These are phyloP conservation scores for Lates calcarifer DNA, from an alignment of 2,113 vertebrate species.

Conservation along the genomic window DNA sequence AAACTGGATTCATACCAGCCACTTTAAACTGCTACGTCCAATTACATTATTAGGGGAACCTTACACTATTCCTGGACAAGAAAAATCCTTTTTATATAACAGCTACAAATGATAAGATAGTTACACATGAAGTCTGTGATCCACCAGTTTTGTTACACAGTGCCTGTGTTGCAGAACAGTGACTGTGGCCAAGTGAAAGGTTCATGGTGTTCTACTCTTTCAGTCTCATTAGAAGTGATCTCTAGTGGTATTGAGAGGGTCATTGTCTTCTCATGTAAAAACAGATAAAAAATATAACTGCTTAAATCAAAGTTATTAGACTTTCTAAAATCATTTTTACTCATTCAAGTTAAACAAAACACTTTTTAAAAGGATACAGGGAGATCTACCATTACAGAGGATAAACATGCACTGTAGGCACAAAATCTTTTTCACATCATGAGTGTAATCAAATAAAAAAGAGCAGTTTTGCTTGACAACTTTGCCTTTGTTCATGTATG, in stretches of 20 bases:
- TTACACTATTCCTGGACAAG: too few relatives aligned
- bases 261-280: not conserved
- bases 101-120: not conserved
- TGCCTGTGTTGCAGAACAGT: too few relatives aligned
- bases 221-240: not conserved
- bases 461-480: not conserved
- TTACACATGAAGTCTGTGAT: too few relatives aligned
- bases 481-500: not conserved
- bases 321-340: not conserved
- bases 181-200: too few relatives aligned
- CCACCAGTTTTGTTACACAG: too few relatives aligned
- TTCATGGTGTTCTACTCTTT: not conserved
- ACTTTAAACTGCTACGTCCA: too few relatives aligned
- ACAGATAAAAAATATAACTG: not conserved
- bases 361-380: not conserved
- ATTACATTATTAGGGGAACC: too few relatives aligned
- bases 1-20: too few relatives aligned
- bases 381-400: not conserved
- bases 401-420: conserved; percentile 8
- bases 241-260: not conserved
- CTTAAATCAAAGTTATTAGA: not conserved
- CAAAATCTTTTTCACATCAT: not conserved
- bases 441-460: not conserved
- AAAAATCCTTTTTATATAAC: too few relatives aligned
- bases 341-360: not conserved